A percentile compares a stretch with the other conserved stretches of the same genome.
These are phyloP conservation scores for Tanaodytes sp. DNA, from an alignment of 2,888 invertebrate genomes.

Conservation along the genomic window DNA sequence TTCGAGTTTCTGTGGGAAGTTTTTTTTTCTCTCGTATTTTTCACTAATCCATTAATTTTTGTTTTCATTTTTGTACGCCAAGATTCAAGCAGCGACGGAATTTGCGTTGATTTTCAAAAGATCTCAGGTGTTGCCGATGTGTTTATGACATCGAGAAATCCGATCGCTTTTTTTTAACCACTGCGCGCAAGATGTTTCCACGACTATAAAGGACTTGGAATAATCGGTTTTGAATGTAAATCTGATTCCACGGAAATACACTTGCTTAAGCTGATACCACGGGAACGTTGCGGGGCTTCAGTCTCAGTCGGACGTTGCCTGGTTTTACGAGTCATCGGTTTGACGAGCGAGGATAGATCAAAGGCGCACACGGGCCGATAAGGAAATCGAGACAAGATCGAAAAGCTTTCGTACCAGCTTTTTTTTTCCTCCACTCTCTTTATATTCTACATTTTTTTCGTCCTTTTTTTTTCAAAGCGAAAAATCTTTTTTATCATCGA, in stretches of 20 bases:
- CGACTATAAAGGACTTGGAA: conserved; percentile 9
- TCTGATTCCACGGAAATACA: conserved; percentile 27
- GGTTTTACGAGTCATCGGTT: conserved; percentile 49
- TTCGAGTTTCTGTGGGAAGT: too few species aligned
- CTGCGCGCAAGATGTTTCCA: too few species aligned
- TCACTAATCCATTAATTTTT: too few species aligned
- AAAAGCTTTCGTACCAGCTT: conserved; percentile 32
- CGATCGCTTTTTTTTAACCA: too few species aligned
- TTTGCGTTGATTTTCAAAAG: too few species aligned
- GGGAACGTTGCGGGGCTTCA: conserved; percentile 5
- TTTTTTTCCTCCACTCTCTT: conserved; percentile 16
- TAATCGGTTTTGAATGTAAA: conserved; percentile 23
- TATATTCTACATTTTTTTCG: too few species aligned
- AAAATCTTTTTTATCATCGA: conserved; percentile 38
- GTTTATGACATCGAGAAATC: too few species aligned
- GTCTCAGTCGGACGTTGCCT: conserved; percentile 1
- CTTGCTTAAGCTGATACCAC: conserved; percentile 20
- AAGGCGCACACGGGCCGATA: conserved; percentile 37
- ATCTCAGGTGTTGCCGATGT: too few species aligned
- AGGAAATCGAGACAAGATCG: conserved; percentile 55
- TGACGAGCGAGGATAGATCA: conserved; percentile 31
- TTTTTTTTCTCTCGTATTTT: too few species aligned
- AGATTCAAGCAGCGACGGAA: too few species aligned
- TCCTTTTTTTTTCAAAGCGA: conserved; percentile 13
- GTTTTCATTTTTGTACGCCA: too few species aligned